These are phyloP conservation scores for Peromyscus maniculatus DNA, from an alignment of 2,113 vertebrate genomes.

Conservation along the genomic window DNA sequence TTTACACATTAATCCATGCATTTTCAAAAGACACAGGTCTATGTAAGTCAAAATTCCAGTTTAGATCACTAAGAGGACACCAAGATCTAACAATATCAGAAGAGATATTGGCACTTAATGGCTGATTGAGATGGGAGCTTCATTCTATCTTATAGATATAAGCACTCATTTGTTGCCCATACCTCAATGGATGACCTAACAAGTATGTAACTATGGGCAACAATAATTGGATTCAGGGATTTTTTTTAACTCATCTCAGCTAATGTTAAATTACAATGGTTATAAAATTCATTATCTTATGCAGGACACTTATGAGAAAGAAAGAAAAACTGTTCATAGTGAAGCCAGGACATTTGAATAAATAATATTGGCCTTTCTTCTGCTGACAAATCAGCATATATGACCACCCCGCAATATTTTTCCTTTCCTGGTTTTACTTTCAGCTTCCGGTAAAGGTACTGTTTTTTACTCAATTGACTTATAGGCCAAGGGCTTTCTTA, in stretches of 20 bases:
- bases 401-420: too few relatives aligned
- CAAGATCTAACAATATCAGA: not conserved
- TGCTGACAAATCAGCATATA: not conserved
- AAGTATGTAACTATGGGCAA: not conserved
- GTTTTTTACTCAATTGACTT: too few relatives aligned
- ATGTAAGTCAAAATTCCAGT: not conserved
- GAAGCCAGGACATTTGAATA: not conserved
- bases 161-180: not conserved
- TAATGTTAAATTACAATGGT: conserved; percentile 16
- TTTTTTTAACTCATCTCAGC: not conserved
- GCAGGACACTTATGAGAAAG: not conserved
- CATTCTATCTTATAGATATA: not conserved
- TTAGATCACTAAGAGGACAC: not conserved
- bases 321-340: not conserved
- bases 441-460: too few relatives aligned
- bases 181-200: not conserved
- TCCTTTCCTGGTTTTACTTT: too few relatives aligned
- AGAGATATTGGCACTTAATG: not conserved
- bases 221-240: not conserved
- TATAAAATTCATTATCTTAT: conserved; percentile 19
- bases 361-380: not conserved
- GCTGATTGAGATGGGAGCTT: not conserved
- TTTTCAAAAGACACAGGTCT: not conserved
- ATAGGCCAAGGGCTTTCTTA: too few relatives aligned
- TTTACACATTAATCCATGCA: not conserved